A percentile compares a stretch with the other conserved stretches of the same genome.
Conservation (phyloP, 1,140 invertebrate species). For the Drosophila parabipectinata region DNA sequence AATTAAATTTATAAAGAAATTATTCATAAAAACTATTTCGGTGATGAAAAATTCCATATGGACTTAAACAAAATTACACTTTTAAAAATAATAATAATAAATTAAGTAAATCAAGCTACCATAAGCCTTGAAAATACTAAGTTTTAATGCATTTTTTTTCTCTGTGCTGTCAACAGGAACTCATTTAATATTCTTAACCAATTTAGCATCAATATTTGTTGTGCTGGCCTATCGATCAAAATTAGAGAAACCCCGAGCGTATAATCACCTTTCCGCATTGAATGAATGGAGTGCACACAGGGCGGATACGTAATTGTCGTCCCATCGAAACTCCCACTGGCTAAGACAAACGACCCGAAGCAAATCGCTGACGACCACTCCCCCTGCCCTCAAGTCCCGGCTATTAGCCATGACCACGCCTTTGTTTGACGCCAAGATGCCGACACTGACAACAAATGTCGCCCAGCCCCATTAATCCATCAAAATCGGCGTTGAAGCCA, state of each 20-base stretch:
- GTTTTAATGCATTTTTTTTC: not conserved
- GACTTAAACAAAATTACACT: too few species aligned
- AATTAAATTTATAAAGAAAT: too few species aligned
- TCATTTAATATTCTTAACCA: conserved; percentile 34
- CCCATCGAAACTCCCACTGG: conserved; percentile 9
- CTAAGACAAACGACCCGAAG: conserved; percentile 65
- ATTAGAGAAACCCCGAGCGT: conserved; percentile 47
- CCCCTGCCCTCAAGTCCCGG: not conserved
- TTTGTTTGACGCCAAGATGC: conserved; percentile 65
- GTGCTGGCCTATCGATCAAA: conserved; percentile 59
- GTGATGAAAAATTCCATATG: too few species aligned
- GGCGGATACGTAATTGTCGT: conserved; percentile 45
- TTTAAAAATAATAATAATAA: too few species aligned
- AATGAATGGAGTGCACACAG: conserved; percentile 44
- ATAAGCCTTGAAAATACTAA: not conserved
- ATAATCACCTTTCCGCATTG: conserved; percentile 81
- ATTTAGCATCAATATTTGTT: conserved; percentile 54
- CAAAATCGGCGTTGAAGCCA: conserved; percentile 60
- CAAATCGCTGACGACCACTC: conserved; percentile 55
- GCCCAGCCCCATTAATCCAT: conserved; percentile 63
- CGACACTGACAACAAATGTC: conserved; percentile 52
- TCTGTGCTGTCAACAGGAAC: conserved; percentile 48
- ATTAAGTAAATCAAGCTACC: too few species aligned
- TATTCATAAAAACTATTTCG: too few species aligned
- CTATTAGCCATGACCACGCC: conserved; percentile 21